Conservation (phyloP, 1,140 invertebrate genomes). For the Leptopilina clavipes region DNA sequence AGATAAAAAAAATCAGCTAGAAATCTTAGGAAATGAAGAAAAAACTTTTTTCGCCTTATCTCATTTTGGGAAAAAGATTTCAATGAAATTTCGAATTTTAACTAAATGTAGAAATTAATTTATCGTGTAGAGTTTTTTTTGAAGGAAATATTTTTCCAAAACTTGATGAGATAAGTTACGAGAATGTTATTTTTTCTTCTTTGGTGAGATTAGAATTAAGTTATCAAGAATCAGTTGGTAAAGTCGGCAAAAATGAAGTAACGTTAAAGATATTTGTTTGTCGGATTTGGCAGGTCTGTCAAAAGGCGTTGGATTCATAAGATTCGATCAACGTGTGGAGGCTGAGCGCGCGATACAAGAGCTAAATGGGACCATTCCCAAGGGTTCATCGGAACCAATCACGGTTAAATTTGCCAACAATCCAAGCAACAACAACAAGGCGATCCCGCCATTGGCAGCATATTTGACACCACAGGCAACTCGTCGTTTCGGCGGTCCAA, state of each 20-base stretch:
- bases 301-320: constrained; percentile 99
- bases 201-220: constrained; percentile 3
- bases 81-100: too few relatives aligned
- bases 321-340: constrained; percentile 98
- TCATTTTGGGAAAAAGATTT: too few relatives aligned
- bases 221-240: constrained; percentile 17
- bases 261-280: constrained; percentile 34
- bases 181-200: not conserved
- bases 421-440: constrained; percentile 95
- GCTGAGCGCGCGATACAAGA: constrained; percentile 98
- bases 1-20: not conserved
- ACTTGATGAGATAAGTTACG: constrained; percentile 6
- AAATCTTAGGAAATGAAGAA: not conserved
- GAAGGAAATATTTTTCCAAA: too few relatives aligned
- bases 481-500: constrained; percentile 91
- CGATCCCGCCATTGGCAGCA: constrained; percentile 92
- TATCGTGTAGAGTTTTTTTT: too few relatives aligned
- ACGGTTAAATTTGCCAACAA: constrained; percentile 99
- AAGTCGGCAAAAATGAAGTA: constrained; percentile 33
- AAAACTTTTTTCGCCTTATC: too few relatives aligned
- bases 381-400: constrained; percentile 96
- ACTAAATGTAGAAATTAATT: too few relatives aligned
- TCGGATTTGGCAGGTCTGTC: constrained; percentile 85
- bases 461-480: constrained; percentile 90
- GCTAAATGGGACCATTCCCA: constrained; percentile 97